Percentiles rank a stretch among this genome's conserved stretches.
Evolutionary conservation across 2,888 invertebrate genomes (phyloP).

Genomic region (Sarcophaga subvicina): DNA sequence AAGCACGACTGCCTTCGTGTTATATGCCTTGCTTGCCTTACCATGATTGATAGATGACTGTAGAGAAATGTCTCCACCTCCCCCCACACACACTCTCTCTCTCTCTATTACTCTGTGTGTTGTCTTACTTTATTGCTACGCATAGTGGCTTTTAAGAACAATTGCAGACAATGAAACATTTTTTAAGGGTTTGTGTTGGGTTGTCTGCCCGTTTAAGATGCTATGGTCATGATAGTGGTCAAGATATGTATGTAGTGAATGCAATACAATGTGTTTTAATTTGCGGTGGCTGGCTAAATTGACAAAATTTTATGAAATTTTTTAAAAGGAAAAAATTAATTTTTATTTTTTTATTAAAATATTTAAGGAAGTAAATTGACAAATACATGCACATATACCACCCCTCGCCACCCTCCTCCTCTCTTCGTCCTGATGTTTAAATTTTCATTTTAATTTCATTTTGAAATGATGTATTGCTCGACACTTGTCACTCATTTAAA

Average conservation of each 20-base stretch:
- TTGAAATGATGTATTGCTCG: background rate
- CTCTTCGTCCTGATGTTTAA: background rate
- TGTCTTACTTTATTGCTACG: background rate
- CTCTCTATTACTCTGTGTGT: background rate
- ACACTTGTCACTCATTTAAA: background rate
- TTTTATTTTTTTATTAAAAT: background rate
- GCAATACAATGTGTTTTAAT: conserved; percentile 28
- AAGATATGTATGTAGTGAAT: background rate
- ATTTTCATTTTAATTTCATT: no score
- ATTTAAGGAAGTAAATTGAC: background rate
- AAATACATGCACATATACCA: no score
- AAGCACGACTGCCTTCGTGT: conserved; percentile 55
- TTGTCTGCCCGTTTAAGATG: background rate
- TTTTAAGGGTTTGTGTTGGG: background rate
- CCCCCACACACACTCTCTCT: background rate
- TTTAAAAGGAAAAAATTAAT: no score
- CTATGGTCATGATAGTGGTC: background rate
- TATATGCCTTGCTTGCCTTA: conserved; percentile 54
- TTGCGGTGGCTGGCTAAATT: conserved; percentile 42
- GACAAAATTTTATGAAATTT: conserved; percentile 40
- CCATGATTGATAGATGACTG: conserved; percentile 65
- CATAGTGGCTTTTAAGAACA: conserved; percentile 3
- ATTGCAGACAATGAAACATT: background rate
- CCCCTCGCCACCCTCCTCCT: no score
- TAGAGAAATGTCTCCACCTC: conserved; percentile 47